phyloP scores from a whole-genome alignment of 2,113 vertebrate species.

The Malurus elegans region DNA sequence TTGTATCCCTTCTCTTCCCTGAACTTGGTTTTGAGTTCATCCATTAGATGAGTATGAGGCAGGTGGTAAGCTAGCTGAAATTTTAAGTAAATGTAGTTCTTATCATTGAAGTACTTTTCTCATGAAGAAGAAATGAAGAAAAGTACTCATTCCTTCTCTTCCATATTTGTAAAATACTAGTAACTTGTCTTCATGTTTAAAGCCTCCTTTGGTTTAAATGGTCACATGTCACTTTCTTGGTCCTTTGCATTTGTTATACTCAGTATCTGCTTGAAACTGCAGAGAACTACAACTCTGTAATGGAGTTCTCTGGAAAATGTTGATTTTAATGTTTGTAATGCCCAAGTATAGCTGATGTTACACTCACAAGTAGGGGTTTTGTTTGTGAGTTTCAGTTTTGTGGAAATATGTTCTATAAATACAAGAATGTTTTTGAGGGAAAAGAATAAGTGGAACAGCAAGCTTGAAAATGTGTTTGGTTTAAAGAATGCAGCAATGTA shows the following conservation, averaged over 20 bases:
- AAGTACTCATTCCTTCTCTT: background rate
- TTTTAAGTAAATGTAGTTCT: background rate
- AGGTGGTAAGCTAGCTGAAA: background rate
- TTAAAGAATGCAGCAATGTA: background rate
- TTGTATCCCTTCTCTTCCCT: background rate
- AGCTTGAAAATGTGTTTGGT: background rate
- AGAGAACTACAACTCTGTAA: background rate
- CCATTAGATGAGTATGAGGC: background rate
- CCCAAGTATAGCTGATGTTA: background rate
- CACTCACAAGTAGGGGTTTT: rapidly evolving
- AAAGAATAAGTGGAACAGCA: background rate
- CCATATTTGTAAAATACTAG: background rate
- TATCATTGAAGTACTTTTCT: background rate
- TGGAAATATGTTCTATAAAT: background rate
- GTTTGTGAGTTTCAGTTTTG: background rate
- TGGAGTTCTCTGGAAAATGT: background rate
- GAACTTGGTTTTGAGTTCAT: background rate
- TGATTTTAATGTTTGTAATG: background rate
- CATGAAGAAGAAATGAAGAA: background rate
- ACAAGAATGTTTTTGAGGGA: background rate
- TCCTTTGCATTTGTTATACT: background rate
- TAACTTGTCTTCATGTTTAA: background rate
- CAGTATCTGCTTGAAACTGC: background rate
- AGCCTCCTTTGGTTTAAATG: background rate
- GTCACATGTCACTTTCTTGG: background rate